A percentile compares a stretch with the other conserved stretches of the same genome.
These are phyloP conservation scores for Protosalanx chinensis DNA, from an alignment of 2,797 vertebrate genomes.

Conservation along the genomic window DNA sequence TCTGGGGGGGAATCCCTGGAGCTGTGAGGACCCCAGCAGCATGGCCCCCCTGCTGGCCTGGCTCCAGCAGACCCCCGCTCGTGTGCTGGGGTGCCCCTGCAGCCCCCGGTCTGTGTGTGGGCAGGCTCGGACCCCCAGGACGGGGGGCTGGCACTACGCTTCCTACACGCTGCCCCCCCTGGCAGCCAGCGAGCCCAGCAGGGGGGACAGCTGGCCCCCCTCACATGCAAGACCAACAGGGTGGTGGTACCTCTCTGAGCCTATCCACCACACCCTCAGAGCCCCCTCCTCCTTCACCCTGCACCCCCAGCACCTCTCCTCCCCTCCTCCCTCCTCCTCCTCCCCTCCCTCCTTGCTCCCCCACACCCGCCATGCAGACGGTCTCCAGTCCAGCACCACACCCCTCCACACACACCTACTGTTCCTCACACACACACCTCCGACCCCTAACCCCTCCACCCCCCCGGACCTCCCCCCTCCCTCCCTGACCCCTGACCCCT, in stretches of 20 bases:
- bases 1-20: constrained; percentile 89
- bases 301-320: constrained; percentile 24
- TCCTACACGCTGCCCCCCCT: constrained; percentile 63
- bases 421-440: constrained; percentile 22
- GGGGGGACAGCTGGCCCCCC: constrained; percentile 41
- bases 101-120: constrained; percentile 69
- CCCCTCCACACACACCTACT: constrained; percentile 20
- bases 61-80: constrained; percentile 73
- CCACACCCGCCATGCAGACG: constrained; percentile 28
- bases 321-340: constrained; percentile 1
- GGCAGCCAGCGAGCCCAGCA: constrained; percentile 35
- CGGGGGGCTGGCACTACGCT: constrained; percentile 66
- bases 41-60: constrained; percentile 82
- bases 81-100: constrained; percentile 82
- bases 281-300: constrained; percentile 2
- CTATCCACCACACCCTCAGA: constrained; percentile 34
- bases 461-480: constrained; percentile 29
- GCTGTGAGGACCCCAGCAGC: constrained; percentile 73
- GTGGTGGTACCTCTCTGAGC: constrained; percentile 54
- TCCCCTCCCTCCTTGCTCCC: constrained; percentile 32
- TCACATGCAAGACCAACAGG: constrained; percentile 37
- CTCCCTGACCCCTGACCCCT: constrained; percentile 33
- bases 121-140: constrained; percentile 46
- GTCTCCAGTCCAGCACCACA: constrained; percentile 28
- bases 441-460: constrained; percentile 22